Conservation (phyloP, 2,113 vertebrate genomes). For the Bubo scandiacus region DNA sequence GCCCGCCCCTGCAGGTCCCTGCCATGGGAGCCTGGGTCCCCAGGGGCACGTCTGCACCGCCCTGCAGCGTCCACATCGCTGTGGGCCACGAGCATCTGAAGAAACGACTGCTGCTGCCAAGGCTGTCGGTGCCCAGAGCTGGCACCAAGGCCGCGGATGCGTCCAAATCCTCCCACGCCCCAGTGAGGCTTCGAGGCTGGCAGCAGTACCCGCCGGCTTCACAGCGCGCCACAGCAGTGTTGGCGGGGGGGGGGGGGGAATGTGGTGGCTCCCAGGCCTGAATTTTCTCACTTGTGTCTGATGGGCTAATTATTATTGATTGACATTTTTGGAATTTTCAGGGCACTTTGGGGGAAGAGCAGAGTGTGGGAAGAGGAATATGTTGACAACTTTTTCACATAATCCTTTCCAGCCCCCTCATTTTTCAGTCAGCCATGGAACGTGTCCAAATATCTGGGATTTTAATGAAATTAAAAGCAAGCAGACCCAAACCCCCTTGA, state of each 20-base stretch:
- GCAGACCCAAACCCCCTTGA: not conserved
- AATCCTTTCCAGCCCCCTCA: constrained; percentile 58
- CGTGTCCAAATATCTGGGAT: constrained; percentile 19
- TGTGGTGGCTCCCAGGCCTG: not conserved
- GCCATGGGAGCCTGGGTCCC: rapidly evolving
- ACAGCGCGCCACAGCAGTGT: rapidly evolving
- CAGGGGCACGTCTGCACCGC: rapidly evolving
- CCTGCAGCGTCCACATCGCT: not conserved
- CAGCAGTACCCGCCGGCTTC: not conserved
- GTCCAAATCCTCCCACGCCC: constrained; percentile 4
- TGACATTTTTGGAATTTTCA: constrained; percentile 33
- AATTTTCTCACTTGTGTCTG: not conserved
- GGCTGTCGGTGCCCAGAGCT: not conserved
- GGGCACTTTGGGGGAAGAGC: constrained; percentile 7
- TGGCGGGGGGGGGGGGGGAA: rapidly evolving
- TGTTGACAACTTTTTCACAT: constrained; percentile 65
- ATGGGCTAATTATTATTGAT: constrained; percentile 49
- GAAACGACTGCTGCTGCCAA: not conserved
- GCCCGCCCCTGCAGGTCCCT: rapidly evolving
- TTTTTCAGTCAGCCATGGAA: constrained; percentile 56
- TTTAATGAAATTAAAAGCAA: constrained; percentile 52
- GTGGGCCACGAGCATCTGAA: rapidly evolving
- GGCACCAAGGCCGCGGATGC: not conserved
- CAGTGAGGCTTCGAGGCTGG: not conserved
- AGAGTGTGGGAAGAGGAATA: constrained; percentile 63